A percentile compares a stretch with the other conserved stretches of the same genome.
Conservation (phyloP, 2,888 invertebrate species). For the Thereva nobilitata region DNA sequence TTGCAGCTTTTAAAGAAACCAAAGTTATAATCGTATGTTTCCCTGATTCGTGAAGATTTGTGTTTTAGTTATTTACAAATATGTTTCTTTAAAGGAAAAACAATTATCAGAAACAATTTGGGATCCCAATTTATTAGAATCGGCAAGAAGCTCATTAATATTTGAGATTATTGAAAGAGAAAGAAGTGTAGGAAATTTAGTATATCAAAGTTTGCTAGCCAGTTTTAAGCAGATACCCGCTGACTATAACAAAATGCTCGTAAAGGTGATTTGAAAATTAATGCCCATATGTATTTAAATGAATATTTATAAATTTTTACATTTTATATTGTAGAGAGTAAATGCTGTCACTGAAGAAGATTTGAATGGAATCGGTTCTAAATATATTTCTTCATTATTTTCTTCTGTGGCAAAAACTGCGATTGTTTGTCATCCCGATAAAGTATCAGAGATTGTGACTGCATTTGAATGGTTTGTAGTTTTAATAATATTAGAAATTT, state of each 20-base stretch:
- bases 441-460: slow-evolving; percentile 58
- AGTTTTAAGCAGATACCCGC: slow-evolving; percentile 71
- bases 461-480: slow-evolving; percentile 39
- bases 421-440: slow-evolving; percentile 77
- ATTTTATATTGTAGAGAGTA: slow-evolving; percentile 61
- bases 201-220: slow-evolving; percentile 71
- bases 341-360: slow-evolving; percentile 66
- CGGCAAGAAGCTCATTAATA: slow-evolving; percentile 83
- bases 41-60: slow-evolving; percentile 63
- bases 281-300: too few species aligned
- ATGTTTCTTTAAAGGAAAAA: slow-evolving; percentile 30
- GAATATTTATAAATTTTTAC: neutral
- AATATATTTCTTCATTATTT: slow-evolving; percentile 73
- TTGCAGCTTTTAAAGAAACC: slow-evolving; percentile 78
- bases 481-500: neutral
- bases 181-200: slow-evolving; percentile 75
- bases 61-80: neutral
- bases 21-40: slow-evolving; percentile 69
- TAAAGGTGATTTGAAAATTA: too few species aligned
- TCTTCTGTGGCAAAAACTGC: slow-evolving; percentile 67
- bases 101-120: slow-evolving; percentile 59
- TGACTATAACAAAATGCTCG: slow-evolving; percentile 62
- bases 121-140: slow-evolving; percentile 75
- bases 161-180: slow-evolving; percentile 83
- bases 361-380: slow-evolving; percentile 69